Base-by-base conservation (phyloP, 1,140 invertebrate species). In the Bombus soroeensis region DNA sequence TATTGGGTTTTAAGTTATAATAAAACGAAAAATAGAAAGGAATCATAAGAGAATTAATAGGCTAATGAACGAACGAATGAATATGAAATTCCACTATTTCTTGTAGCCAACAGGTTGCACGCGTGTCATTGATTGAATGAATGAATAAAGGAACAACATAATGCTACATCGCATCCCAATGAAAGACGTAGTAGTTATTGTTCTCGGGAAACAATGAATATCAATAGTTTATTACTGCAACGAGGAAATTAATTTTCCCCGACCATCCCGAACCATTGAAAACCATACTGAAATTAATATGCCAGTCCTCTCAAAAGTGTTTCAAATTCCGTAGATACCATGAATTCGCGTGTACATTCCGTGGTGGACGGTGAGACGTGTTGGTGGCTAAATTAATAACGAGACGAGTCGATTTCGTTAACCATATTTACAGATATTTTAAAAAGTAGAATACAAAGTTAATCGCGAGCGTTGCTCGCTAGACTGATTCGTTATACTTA, bases 111-210 rank as follows among this genome's bases (percentile, higher is more conserved):
- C 34, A 39, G 53, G 25, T 25, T 64, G 25, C 9, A 3, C 34
- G 13, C 9, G 37, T 78, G 18, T 34, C 28, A 43, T 32, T 64
- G 75, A 77, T 64, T 9, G 59, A 64, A 62, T 9, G 59, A 64
- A 43, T 43, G 75, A 62, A 66, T 78, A 78, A 64, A 41, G 15
- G 75, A 22, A 78, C 37, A 25, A 64, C 28, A 43, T 64, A 64
- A 78, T 64, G 28, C 57, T 32, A 28, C 59, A 41, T 78, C 57
- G 32, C 32, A 64, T 78, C 41, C 59, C 57, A 41, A n/a, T 41
- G 75, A 78, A 64, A 64, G 75, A 78, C 75, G 75, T 78, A 64
- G 57, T 41, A 43, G 37, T 78, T 59, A 78, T 78, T 78, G 75
- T 78, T 78, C 75, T 64, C 37, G 2, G 28, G 37, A 32, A 43